phyloP scores from a whole-genome alignment of 2,888 invertebrate species.

The Erebia aethiops region DNA sequence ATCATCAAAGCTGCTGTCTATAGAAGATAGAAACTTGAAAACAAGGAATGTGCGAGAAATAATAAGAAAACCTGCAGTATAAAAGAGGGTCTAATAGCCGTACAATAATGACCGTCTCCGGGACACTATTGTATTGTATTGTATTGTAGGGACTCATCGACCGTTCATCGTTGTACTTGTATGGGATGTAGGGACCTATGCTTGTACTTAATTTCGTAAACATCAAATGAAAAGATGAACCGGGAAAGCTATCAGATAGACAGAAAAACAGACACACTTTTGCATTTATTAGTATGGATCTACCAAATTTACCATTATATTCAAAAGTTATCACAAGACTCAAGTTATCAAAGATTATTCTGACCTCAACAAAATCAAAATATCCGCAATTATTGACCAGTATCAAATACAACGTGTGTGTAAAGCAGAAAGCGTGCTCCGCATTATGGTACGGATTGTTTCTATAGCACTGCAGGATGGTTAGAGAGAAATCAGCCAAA shows the following conservation, averaged over 20 bases:
- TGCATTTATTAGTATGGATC: no score
- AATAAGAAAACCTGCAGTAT: neutral
- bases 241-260: no score
- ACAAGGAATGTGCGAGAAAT: neutral
- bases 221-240: no score
- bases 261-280: no score
- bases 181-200: no score
- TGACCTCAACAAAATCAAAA: conserved; percentile 78
- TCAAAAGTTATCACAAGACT: no score
- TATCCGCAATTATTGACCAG: conserved; percentile 70
- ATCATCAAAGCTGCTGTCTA: conserved; percentile 82
- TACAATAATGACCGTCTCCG: no score
- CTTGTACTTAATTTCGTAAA: no score
- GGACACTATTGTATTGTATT: no score
- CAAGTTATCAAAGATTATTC: neutral
- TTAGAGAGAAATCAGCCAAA: conserved; percentile 77
- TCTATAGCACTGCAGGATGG: conserved; percentile 75
- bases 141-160: no score
- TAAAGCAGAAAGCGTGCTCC: conserved; percentile 85
- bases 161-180: no score
- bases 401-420: conserved; percentile 84
- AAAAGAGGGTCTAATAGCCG: neutral
- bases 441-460: conserved; percentile 84
- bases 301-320: no score
- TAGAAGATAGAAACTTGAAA: conserved; percentile 16